A percentile compares a stretch with the other conserved stretches of the same genome.
These are phyloP conservation scores for Pinna nobilis DNA, from an alignment of 1,140 invertebrate genomes.

Conservation along the genomic window DNA sequence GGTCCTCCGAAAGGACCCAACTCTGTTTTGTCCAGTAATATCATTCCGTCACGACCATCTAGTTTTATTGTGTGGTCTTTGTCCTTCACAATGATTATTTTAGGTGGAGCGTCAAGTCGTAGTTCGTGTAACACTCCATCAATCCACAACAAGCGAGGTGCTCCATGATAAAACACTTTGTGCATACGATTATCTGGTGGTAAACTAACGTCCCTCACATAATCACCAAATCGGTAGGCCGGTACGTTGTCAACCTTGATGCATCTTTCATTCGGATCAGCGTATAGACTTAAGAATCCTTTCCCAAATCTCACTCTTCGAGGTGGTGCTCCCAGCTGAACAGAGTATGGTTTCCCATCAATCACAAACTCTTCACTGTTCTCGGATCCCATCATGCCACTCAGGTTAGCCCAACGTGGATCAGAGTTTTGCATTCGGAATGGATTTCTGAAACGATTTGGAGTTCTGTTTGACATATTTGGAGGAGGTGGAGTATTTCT, in stretches of 20 bases:
- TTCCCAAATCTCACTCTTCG: constrained; percentile 52
- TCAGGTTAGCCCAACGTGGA: constrained; percentile 40
- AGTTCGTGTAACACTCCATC: constrained; percentile 68
- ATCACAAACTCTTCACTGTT: constrained; percentile 67
- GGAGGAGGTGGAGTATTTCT: constrained; percentile 2
- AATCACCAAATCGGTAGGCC: constrained; percentile 71
- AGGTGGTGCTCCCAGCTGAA: constrained; percentile 55
- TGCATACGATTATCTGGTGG: constrained; percentile 43
- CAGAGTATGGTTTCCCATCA: constrained; percentile 65
- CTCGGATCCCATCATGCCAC: constrained; percentile 37
- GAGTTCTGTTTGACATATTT: constrained; percentile 6
- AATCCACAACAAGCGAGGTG: constrained; percentile 66
- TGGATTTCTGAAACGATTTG: neutral
- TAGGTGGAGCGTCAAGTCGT: constrained; percentile 70
- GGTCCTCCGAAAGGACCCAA: constrained; percentile 66
- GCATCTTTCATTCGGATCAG: constrained; percentile 59
- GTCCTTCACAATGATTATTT: constrained; percentile 59
- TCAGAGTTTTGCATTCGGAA: constrained; percentile 22
- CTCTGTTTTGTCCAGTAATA: constrained; percentile 67
- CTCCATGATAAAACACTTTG: constrained; percentile 68
- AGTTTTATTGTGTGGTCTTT: constrained; percentile 63
- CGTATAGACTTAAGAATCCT: constrained; percentile 52
- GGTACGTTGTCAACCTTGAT: constrained; percentile 58
- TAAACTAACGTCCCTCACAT: constrained; percentile 59
- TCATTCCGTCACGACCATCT: constrained; percentile 68